Evolutionary conservation across 1,140 invertebrate species (phyloP).

Genomic region (Drosophila mauritiana): DNA sequence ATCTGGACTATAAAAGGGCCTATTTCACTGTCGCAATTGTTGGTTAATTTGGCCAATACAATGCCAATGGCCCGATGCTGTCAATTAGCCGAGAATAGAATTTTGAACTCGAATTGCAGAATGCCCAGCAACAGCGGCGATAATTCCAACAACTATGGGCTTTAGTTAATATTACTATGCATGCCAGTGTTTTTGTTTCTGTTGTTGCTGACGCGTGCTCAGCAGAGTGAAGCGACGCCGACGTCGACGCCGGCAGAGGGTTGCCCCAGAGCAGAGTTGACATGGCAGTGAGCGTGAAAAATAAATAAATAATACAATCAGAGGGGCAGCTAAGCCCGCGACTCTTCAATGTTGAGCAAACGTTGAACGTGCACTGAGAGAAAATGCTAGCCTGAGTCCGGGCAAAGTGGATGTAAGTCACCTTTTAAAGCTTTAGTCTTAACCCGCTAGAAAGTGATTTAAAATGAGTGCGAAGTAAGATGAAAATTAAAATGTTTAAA

Average conservation of each 20-base stretch:
- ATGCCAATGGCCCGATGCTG: constrained; percentile 39
- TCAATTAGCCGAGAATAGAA: constrained; percentile 69
- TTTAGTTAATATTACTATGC: constrained; percentile 38
- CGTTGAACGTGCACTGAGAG: constrained; percentile 9
- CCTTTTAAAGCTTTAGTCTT: too few relatives aligned
- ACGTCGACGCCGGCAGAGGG: constrained; percentile 24
- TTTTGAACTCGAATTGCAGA: constrained; percentile 31
- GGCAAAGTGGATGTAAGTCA: too few relatives aligned
- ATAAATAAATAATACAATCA: constrained; percentile 79
- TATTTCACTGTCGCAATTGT: constrained; percentile 12
- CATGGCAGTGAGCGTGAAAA: constrained; percentile 77
- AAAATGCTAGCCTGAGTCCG: neutral
- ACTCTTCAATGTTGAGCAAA: constrained; percentile 72
- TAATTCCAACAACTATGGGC: constrained; percentile 14
- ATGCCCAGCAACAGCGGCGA: constrained; percentile 20
- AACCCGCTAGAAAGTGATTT: too few relatives aligned
- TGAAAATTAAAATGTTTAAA: neutral
- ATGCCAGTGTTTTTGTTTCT: constrained; percentile 8
- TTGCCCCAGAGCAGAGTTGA: constrained; percentile 58
- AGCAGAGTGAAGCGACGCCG: constrained; percentile 71
- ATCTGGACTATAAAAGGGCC: neutral
- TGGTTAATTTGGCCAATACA: constrained; percentile 18
- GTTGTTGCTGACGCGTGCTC: constrained; percentile 68
- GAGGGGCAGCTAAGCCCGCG: constrained; percentile 11
- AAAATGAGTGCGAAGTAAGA: neutral